Evolutionary conservation across 2,797 vertebrate genomes (phyloP), one percentile per base, ranked within the genome.

Genomic region (Graptemys geographica): DNA sequence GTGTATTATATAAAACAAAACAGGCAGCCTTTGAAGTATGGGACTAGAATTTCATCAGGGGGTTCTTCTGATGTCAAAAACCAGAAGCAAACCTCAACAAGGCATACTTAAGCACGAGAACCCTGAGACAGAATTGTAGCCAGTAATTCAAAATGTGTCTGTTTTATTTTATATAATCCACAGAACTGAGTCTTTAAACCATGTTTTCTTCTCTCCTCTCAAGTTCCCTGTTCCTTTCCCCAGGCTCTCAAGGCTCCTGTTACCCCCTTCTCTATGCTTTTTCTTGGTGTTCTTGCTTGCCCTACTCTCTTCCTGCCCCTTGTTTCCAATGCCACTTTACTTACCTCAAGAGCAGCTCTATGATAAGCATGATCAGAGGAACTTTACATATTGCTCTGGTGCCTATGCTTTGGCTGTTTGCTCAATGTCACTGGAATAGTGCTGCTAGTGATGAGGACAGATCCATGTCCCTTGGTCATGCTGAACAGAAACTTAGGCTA

Each of bases 371-470:
- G 44, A 49, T 31, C 8, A 49, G 13, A 78, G 44, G 74, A 78
- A 13, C 44, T 49, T 78, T 47, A 49, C 15, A 18, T 78, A 31
- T 59, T 87, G 44, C 80, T 41, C 1, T 86, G 84, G 8, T 0
- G 0, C 25, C 82, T 12, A 6, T 1, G 0, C 33, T 47, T 49
- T 49, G 74, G 13, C 74, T 28, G 41, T 74, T 3, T 74, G 74
- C 80, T 59, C 2, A 4, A 23, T 0, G 0, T 44, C 44, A 28
- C 56, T 21, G 31, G 8, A 0, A 0, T 1, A 53, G 8, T 18
- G 21, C 0, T 0, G 57, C 11, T 55, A n/a, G 16, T 1, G 23
- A 56, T 8, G 11, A 0, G 0, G 7, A 31, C 2, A 1, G 10
- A 44, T 89, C 27, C 79, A 37, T 37, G 0, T 0, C 18, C 33